Conservation (phyloP, 2,113 vertebrate species). For the Zosterops japonicus region DNA sequence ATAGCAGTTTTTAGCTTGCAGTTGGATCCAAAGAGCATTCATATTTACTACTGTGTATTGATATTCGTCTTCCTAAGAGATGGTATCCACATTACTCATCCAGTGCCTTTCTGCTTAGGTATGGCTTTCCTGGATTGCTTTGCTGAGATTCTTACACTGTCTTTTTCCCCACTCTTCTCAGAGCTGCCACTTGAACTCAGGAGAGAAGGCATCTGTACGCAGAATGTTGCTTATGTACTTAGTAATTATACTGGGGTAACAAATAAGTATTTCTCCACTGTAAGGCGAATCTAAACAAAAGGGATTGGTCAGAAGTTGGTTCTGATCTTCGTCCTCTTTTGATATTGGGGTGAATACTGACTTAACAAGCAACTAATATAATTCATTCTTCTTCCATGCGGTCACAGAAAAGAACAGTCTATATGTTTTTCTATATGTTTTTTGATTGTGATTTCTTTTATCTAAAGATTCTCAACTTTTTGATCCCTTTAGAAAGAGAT, state of each 20-base stretch:
- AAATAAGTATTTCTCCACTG: background rate
- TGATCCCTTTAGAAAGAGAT: background rate
- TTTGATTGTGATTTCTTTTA: background rate
- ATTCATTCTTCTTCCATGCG: background rate
- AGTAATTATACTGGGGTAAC: accelerated
- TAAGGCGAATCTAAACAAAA: background rate
- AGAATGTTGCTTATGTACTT: background rate
- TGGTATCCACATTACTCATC: background rate
- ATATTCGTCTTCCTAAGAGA: background rate
- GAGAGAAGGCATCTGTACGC: background rate
- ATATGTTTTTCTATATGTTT: accelerated
- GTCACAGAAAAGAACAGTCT: background rate
- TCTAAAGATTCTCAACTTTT: background rate
- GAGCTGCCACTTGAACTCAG: background rate
- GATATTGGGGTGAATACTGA: background rate
- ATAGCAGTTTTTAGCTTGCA: background rate
- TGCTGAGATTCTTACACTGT: background rate
- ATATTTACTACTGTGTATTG: background rate
- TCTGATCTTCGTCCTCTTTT: background rate
- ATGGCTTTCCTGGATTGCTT: background rate
- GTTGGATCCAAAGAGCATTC: background rate
- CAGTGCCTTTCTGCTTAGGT: background rate
- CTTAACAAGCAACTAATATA: background rate
- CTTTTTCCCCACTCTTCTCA: background rate
- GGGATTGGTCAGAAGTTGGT: accelerated